Conservation (phyloP, 2,797 vertebrate genomes). For the Distichodus sexfasciatus region DNA sequence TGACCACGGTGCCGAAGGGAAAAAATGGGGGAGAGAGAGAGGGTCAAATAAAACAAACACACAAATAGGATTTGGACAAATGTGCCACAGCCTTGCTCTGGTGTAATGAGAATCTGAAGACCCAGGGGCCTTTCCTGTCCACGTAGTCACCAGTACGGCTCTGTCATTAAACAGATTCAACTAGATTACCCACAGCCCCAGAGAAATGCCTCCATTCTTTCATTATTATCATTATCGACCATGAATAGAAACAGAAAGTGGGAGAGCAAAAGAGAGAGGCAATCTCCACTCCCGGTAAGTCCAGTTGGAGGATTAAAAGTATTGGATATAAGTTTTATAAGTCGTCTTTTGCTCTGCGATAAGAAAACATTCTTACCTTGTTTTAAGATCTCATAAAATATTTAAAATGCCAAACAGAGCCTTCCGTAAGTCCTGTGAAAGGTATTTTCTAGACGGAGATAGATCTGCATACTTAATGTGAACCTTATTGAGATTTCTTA, state of each 20-base stretch:
- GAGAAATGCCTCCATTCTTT: slow-evolving; percentile 25
- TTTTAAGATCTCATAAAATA: slow-evolving; percentile 21
- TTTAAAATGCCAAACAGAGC: slow-evolving; percentile 2
- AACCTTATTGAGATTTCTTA: background rate
- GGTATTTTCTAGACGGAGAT: background rate
- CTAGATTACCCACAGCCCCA: slow-evolving; percentile 32
- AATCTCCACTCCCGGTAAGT: slow-evolving; percentile 34
- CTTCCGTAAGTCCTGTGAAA: background rate
- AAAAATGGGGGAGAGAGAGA: background rate
- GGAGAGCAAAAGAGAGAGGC: slow-evolving; percentile 23
- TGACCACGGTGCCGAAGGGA: background rate
- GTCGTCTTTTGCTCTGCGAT: slow-evolving; percentile 12
- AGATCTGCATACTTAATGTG: slow-evolving; percentile 8
- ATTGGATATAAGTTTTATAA: slow-evolving; percentile 22
- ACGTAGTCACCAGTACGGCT: slow-evolving; percentile 9
- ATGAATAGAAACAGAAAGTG: slow-evolving; percentile 32
- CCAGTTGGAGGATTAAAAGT: slow-evolving; percentile 36
- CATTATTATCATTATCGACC: slow-evolving; percentile 46
- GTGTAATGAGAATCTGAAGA: slow-evolving; percentile 34
- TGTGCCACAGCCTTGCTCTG: slow-evolving; percentile 12
- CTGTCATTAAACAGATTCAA: slow-evolving; percentile 37
- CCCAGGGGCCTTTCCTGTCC: slow-evolving; percentile 10
- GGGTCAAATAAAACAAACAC: slow-evolving; percentile 8
- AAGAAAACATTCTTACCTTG: slow-evolving; percentile 3
- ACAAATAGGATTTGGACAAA: slow-evolving; percentile 28